A percentile compares a stretch with the other conserved stretches of the same genome.
Conservation (phyloP, 2,797 vertebrate species). For the Holocentrus rufus region DNA sequence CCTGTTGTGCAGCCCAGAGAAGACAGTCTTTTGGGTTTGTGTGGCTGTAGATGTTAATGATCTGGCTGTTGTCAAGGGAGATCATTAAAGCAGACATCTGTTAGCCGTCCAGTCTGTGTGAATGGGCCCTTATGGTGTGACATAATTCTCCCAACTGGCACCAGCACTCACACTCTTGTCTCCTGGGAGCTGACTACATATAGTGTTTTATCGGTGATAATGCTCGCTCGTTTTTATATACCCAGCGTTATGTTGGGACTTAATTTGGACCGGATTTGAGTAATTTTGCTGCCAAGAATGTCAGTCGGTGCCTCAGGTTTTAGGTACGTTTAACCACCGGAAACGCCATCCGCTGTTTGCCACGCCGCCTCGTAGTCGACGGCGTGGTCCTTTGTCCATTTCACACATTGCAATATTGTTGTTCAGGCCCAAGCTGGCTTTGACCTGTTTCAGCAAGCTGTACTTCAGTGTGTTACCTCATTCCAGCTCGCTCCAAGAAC, state of each 20-base stretch:
- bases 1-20: not conserved
- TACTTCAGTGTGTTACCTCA: not conserved
- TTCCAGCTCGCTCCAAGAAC: no score
- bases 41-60: slow-evolving; percentile 61
- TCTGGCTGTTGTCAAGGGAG: slow-evolving; percentile 72
- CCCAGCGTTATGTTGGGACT: not conserved
- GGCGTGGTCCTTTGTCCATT: not conserved
- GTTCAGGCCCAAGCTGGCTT: not conserved
- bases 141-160: slow-evolving; percentile 71
- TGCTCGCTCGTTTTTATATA: slow-evolving; percentile 23
- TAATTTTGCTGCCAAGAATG: not conserved
- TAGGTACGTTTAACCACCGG: not conserved
- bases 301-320: not conserved
- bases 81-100: slow-evolving; percentile 79
- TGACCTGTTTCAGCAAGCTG: not conserved
- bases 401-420: not conserved
- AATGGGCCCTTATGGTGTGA: slow-evolving; percentile 71
- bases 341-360: no score
- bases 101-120: slow-evolving; percentile 66
- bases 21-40: slow-evolving; percentile 38
- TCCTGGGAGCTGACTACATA: slow-evolving; percentile 36
- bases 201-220: slow-evolving; percentile 41
- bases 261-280: slow-evolving; percentile 5
- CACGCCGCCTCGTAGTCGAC: no score
- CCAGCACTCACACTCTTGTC: slow-evolving; percentile 32